Conservation (phyloP, 2,888 invertebrate genomes). For the Ophion costatus region DNA sequence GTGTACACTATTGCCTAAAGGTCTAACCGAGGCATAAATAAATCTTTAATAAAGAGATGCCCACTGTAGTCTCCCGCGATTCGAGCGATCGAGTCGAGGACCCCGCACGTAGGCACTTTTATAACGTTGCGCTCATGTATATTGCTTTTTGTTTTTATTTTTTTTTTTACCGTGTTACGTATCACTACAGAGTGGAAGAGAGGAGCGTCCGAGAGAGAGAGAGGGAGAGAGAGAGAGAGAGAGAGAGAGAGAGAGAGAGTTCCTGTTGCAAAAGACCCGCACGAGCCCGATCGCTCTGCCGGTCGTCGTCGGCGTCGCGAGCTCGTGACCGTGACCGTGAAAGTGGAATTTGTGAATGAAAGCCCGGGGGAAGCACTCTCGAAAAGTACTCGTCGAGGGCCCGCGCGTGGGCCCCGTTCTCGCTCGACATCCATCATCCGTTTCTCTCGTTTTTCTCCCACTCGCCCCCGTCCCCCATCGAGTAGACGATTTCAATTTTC, state of each 20-base stretch:
- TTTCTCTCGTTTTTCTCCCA: background rate
- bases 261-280: conserved; percentile 41
- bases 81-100: conserved; percentile 26
- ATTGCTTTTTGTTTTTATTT: background rate
- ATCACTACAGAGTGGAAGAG: conserved; percentile 35
- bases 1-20: no score
- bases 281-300: conserved; percentile 67
- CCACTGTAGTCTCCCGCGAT: background rate
- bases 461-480: no score
- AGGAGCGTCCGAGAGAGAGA: background rate
- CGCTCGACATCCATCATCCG: background rate
- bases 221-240: conserved; percentile 15
- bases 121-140: conserved; percentile 17
- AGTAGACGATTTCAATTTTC: no score
- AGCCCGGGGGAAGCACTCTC: conserved; percentile 48
- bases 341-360: conserved; percentile 79
- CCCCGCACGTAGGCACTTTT: no score
- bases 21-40: no score
- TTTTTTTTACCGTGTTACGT: conserved; percentile 48
- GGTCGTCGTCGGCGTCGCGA: conserved; percentile 57
- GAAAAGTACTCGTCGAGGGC: conserved; percentile 19
- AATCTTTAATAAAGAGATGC: no score
- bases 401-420: background rate
- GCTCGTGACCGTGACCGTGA: conserved; percentile 78
- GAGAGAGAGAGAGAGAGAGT: background rate